A percentile compares a stretch with the other conserved stretches of the same genome.
Evolutionary conservation across 2,888 invertebrate genomes (phyloP).

Genomic region (Meghimatium bilineatum): DNA sequence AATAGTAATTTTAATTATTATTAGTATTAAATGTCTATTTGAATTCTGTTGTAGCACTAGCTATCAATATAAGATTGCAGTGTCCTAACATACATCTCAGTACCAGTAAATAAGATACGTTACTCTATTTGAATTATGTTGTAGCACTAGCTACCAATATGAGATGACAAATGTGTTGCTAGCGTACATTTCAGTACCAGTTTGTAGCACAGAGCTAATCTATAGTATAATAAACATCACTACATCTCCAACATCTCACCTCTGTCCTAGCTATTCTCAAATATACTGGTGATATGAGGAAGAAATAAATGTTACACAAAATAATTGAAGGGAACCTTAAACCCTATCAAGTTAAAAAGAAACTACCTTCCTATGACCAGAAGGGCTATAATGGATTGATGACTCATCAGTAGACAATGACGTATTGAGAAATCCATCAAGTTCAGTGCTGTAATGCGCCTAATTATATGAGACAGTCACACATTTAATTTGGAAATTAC

Average conservation of each 20-base stretch:
- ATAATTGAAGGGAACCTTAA: not conserved
- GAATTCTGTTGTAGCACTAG: too few relatives aligned
- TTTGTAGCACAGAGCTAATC: too few relatives aligned
- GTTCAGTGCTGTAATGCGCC: conserved; percentile 50
- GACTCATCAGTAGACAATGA: conserved; percentile 59
- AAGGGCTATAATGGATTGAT: not conserved
- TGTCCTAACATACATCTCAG: too few relatives aligned
- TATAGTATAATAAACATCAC: too few relatives aligned
- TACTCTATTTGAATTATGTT: too few relatives aligned
- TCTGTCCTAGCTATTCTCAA: not conserved
- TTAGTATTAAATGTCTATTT: too few relatives aligned
- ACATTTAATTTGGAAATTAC: not conserved
- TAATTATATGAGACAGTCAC: conserved; percentile 37
- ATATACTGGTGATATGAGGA: not conserved
- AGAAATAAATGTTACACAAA: not conserved
- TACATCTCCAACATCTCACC: not conserved
- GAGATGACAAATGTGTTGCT: too few relatives aligned
- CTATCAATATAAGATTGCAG: too few relatives aligned
- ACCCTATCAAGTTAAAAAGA: not conserved
- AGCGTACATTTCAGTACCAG: too few relatives aligned
- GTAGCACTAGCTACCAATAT: too few relatives aligned
- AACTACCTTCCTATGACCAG: conserved; percentile 26
- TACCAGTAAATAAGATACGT: too few relatives aligned
- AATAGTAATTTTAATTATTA: too few relatives aligned
- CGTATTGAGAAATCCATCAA: conserved; percentile 59